Evolutionary conservation across 2,888 invertebrate genomes (phyloP), one percentile per base, ranked within the genome.

Genomic region (Muschampia plurimacula): DNA sequence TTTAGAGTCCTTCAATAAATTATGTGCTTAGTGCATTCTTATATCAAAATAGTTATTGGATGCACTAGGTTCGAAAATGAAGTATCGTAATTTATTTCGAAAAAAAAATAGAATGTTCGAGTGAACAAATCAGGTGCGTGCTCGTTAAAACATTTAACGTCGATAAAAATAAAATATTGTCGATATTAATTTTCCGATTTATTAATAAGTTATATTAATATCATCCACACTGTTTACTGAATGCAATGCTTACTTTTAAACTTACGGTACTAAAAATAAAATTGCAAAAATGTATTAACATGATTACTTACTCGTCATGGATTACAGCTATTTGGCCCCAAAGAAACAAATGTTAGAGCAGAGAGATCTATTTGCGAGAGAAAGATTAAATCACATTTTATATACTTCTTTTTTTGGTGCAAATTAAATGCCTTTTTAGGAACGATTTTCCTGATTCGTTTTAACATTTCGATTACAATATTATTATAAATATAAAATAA

Each of bases 281-380:
- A 46, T 66, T 67, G 69, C 49, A 67, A 67, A 36, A 65, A 46
- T 65, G 32, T 66, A 52, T 76, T 86, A 86, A 86, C 52, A 52
- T 15, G 52, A 52, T 52, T 55, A 55, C 22, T 90, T 90, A 90
- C 90, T 92, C 91, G 92, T 93, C 92, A 92, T 93, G 93, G 92
- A 90, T 85, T 86, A 89, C 78, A 91, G 83, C 90, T 93, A 93
- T 92, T 93, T 93, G 93, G 93, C 92, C 93, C 93, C 93, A 84
- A 88, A 85, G 88, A 91, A 92, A 91, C 84, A 84, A 89, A 87
- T 87, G 84, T 85, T 84, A 85, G 84, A 86, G 84, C 86, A 84
- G 83, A 84, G 83, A 89, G 87, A 91, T 89, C 87, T 84, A 82
- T 55, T 55, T 60, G 60, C 60, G 60, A n/a, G 28, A 28, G 28